A percentile compares a stretch with the other conserved stretches of the same genome.
These are phyloP conservation scores for Andrena bucephala DNA, from an alignment of 2,888 invertebrate species.

Conservation along the genomic window DNA sequence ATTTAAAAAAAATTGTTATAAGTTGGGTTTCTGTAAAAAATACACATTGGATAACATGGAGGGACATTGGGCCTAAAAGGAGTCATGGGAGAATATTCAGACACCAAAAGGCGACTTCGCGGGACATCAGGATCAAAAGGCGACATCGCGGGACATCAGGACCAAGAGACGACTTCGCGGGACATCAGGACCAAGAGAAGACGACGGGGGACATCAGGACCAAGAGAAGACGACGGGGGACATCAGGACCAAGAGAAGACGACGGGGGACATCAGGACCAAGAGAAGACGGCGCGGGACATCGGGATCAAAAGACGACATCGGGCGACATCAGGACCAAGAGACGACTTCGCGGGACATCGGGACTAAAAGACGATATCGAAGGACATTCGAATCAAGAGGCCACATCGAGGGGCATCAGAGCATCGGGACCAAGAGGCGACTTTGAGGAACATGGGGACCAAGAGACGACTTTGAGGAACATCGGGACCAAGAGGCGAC, in stretches of 20 bases:
- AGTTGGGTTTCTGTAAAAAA: too few species aligned
- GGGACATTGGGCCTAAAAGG: background rate
- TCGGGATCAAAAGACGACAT: background rate
- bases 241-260: background rate
- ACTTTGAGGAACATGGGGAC: too few species aligned
- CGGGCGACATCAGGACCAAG: background rate
- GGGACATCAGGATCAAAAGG: background rate
- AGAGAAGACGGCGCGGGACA: background rate
- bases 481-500: background rate
- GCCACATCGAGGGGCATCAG: too few species aligned
- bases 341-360: background rate
- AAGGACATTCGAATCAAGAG: background rate
- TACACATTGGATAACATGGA: too few species aligned
- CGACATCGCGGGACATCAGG: background rate
- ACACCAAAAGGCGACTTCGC: background rate
- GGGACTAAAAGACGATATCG: background rate
- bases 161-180: background rate
- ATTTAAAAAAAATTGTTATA: too few species aligned
- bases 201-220: background rate
- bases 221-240: background rate
- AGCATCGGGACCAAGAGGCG: background rate
- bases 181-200: background rate
- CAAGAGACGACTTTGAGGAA: background rate
- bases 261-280: background rate
- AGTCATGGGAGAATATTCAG: background rate